phyloP scores from a whole-genome alignment of 2,888 invertebrate genomes.

The Yponomeuta cagnagella region DNA sequence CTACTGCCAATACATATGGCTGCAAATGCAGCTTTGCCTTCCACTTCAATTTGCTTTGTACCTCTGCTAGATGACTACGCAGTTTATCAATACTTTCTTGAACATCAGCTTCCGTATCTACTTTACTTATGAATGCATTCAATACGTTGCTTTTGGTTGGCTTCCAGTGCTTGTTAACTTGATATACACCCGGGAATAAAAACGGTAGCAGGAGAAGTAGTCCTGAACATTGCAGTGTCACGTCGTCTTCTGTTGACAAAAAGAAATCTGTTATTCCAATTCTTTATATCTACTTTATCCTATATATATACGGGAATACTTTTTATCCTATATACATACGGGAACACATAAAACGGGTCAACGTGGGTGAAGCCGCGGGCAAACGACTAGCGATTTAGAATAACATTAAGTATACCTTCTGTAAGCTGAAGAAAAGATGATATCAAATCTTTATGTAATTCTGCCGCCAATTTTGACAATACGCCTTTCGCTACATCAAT shows the following conservation, averaged over 20 bases:
- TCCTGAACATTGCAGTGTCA: no score
- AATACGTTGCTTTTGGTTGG: slow-evolving; percentile 9
- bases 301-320: background rate
- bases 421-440: background rate
- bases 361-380: no score
- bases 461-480: background rate
- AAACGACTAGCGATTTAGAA: no score
- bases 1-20: no score
- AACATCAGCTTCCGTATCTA: slow-evolving; percentile 15
- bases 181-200: background rate
- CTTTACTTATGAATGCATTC: slow-evolving; percentile 12
- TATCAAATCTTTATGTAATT: background rate
- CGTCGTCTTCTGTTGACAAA: no score
- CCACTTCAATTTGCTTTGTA: no score
- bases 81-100: slow-evolving; percentile 9
- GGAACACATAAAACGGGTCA: no score
- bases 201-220: no score
- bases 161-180: slow-evolving; percentile 13
- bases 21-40: no score
- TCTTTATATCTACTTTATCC: no score
- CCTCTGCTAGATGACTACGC: no score
- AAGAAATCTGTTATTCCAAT: no score
- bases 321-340: background rate
- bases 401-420: background rate
- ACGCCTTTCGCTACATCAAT: background rate